phyloP scores from a whole-genome alignment of 2,888 invertebrate species.

The Mimachlamys varia region DNA sequence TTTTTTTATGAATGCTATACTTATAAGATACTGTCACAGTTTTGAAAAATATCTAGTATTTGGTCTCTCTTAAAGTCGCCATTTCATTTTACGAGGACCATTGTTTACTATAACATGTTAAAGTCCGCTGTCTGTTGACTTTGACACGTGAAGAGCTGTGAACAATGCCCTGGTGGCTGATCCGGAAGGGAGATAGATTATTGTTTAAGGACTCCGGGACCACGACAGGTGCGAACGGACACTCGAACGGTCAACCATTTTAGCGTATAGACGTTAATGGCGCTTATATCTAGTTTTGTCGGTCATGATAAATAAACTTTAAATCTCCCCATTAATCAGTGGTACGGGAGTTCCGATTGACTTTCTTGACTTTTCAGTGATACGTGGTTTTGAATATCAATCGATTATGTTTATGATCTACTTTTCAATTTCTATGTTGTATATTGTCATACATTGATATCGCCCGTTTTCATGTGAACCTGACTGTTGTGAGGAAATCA shows the following conservation, averaged over 20 bases:
- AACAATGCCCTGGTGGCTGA: neutral
- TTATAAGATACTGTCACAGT: no score
- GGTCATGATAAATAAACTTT: neutral
- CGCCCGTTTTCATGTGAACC: no score
- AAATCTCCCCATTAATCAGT: conserved; percentile 7
- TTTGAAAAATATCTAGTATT: no score
- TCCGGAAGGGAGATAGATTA: neutral
- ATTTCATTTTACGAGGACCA: no score
- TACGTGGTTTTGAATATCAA: neutral
- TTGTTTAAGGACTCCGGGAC: neutral
- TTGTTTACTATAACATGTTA: no score
- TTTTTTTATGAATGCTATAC: no score
- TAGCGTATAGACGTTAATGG: neutral
- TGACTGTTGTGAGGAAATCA: no score
- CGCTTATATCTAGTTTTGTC: neutral
- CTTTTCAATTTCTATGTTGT: neutral
- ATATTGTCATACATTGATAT: no score
- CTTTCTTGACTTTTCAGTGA: neutral
- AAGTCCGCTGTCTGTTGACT: neutral
- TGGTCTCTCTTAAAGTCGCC: no score
- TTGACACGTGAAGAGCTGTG: neutral
- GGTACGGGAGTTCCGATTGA: neutral
- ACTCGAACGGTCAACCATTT: conserved; percentile 13
- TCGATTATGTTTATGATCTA: neutral
- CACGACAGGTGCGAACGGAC: neutral